Evolutionary conservation across 2,888 invertebrate species (phyloP).

Genomic region (Saturnia japonica): DNA sequence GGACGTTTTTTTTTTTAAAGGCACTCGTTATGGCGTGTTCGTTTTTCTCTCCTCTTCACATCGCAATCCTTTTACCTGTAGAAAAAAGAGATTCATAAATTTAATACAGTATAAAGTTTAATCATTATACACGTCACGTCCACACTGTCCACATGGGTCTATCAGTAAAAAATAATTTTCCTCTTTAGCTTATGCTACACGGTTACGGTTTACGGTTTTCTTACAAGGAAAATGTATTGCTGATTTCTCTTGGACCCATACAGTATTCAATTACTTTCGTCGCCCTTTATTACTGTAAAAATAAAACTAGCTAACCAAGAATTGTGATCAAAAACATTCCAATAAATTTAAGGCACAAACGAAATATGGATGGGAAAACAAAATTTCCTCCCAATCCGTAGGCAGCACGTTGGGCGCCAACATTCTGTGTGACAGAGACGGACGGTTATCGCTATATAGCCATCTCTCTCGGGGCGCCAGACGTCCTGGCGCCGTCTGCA

Average conservation of each 20-base stretch:
- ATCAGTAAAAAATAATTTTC: too few species aligned
- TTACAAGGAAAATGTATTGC: not conserved
- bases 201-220: too few species aligned
- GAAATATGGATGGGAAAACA: constrained; percentile 45
- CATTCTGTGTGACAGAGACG: constrained; percentile 42
- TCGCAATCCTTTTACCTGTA: constrained; percentile 63
- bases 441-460: constrained; percentile 25
- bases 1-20: constrained; percentile 48
- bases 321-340: constrained; percentile 38
- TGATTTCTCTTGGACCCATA: not conserved
- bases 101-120: not conserved
- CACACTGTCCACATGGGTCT: not conserved
- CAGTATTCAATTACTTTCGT: not conserved
- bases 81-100: constrained; percentile 31
- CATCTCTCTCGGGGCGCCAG: constrained; percentile 74
- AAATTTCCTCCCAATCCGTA: constrained; percentile 27
- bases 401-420: constrained; percentile 35
- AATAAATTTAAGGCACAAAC: constrained; percentile 63
- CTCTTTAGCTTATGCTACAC: too few species aligned
- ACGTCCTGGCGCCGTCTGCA: constrained; percentile 78
- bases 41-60: constrained; percentile 55
- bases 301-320: constrained; percentile 26
- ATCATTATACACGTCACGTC: too few species aligned
- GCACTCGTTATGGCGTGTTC: constrained; percentile 60
- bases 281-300: not conserved